Evolutionary conservation across 1,140 invertebrate species (phyloP), one percentile per base, ranked within the genome.

Genomic region (Lamellibrachia luymesi): DNA sequence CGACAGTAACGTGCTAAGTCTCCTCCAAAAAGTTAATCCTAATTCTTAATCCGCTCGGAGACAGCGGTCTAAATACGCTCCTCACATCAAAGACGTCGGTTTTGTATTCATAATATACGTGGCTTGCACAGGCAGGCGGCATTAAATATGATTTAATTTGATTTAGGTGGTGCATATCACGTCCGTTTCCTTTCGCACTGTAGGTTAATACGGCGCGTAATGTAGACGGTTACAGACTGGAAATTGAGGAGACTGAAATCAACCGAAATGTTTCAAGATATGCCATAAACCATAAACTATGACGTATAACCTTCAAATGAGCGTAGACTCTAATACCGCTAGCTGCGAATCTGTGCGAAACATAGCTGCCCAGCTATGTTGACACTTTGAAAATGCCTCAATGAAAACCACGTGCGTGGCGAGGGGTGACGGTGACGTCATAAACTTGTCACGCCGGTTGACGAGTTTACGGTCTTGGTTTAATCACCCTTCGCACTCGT

Each of bases 101-200:
- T 10, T 80, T 80, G 64, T 17, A 4, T 80, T 80, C 64, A 22
- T 22, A 22, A 22, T 80, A 80, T 56, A 17, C 52, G 52, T 17
- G 52, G 52, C 52, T 6, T 80, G 64, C 64, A 22, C 25, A 80
- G 64, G 25, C 64, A 80, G 64, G 64, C 64, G 17, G 64, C 64
- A 80, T 80, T 80, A 80, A 80, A 80, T 80, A 80, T 80, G 64
- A 80, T 80, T 80, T 80, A 80, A 80, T 80, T 80, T 80, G 64
- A 80, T 80, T 80, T 80, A 80, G 6, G 64, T 22, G 64, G 25
- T 80, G 25, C 25, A 22, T 80, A 22, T 80, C 1, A 80, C 64
- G 64, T 22, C 13, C 13, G 13, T 80, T 80, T 80, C 2, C 64
- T 17, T 8, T 80, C 38, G 64, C 64, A 80, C 13, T 80, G 64